These are phyloP conservation scores for Pedetes capensis DNA, from an alignment of 2,113 vertebrate genomes.

Conservation along the genomic window DNA sequence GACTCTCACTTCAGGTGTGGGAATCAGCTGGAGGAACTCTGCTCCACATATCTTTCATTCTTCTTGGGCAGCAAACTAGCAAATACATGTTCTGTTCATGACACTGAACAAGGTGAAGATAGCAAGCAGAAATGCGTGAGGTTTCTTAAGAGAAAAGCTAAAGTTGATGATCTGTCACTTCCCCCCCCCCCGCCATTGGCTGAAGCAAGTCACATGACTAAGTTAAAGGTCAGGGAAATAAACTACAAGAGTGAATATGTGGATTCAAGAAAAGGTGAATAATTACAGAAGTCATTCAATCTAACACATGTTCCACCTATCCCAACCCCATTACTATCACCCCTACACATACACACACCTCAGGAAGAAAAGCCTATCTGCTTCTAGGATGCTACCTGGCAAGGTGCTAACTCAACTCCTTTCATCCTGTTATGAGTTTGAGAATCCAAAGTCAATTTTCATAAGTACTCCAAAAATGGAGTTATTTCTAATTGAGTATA, in stretches of 20 bases:
- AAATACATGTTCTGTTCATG: neutral
- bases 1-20: neutral
- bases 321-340: neutral
- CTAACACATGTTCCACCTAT: neutral
- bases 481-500: slow-evolving; percentile 23
- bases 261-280: neutral
- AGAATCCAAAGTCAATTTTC: slow-evolving; percentile 24
- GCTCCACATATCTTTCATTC: neutral
- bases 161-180: neutral
- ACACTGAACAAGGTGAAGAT: neutral
- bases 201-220: neutral
- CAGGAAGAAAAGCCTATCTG: neutral
- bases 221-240: slow-evolving; percentile 26
- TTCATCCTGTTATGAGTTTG: neutral
- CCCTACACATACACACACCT: neutral
- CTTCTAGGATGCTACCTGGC: neutral
- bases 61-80: slow-evolving; percentile 1
- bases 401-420: neutral
- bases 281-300: neutral
- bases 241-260: neutral
- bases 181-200: neutral
- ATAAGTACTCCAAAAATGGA: neutral
- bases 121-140: neutral
- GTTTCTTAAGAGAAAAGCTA: slow-evolving; percentile 9
- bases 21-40: neutral